Evolutionary conservation across 2,888 invertebrate genomes (phyloP).

Genomic region (Tiliacea aurago): DNA sequence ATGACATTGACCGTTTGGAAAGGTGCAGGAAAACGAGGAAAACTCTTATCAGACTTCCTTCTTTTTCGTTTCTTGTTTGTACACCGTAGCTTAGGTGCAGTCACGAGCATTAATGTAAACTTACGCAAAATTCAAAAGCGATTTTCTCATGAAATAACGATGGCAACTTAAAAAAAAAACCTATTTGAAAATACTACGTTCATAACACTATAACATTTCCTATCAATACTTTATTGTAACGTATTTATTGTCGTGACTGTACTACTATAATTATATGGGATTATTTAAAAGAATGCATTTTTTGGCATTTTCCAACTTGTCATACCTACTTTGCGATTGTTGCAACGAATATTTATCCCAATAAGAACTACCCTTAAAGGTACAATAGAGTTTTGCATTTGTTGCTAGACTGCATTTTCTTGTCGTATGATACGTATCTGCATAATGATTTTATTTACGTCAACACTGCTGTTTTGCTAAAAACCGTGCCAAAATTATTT

Average conservation of each 20-base stretch:
- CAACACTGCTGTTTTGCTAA: too few species aligned
- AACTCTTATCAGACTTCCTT: conserved; percentile 14
- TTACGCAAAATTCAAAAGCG: too few species aligned
- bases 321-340: neutral
- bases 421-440: neutral
- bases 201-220: too few species aligned
- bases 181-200: too few species aligned
- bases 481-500: conserved; percentile 8
- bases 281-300: too few species aligned
- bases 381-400: neutral
- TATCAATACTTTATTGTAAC: too few species aligned
- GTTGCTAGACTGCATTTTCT: neutral
- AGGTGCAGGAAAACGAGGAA: neutral
- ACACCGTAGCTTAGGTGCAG: neutral
- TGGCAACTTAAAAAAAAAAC: too few species aligned
- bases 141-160: too few species aligned
- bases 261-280: too few species aligned
- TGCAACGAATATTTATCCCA: neutral
- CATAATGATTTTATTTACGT: too few species aligned
- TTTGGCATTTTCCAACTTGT: neutral
- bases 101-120: too few species aligned
- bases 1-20: conserved; percentile 18
- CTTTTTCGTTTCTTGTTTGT: neutral
- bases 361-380: neutral
- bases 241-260: too few species aligned